Conservation (phyloP, 2,113 vertebrate species). For the Corythornis cristatus region DNA sequence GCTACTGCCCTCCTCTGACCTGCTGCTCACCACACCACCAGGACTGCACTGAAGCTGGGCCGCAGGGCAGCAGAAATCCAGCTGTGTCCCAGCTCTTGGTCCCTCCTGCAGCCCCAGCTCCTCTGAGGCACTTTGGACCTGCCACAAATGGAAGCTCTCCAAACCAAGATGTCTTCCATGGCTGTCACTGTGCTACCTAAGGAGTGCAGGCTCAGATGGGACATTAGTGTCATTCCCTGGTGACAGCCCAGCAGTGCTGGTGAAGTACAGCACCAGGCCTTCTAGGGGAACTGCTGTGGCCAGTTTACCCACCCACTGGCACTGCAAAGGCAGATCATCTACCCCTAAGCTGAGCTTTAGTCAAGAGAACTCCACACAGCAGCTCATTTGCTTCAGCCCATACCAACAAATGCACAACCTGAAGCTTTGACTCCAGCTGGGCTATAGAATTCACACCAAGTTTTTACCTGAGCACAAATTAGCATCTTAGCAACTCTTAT, state of each 20-base stretch:
- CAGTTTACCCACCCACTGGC: neutral
- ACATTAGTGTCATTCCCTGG: neutral
- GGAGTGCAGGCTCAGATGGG: neutral
- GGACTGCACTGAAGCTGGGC: neutral
- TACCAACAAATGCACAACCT: neutral
- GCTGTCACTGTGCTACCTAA: neutral
- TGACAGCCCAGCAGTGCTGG: neutral
- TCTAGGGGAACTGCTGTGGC: neutral
- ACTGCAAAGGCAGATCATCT: neutral
- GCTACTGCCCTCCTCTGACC: neutral
- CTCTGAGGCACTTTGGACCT: neutral
- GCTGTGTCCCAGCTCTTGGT: neutral
- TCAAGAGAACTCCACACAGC: rapidly evolving
- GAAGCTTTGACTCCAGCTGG: neutral
- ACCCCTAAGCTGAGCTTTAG: neutral
- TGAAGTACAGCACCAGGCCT: neutral
- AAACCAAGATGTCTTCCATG: neutral
- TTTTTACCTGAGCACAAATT: neutral
- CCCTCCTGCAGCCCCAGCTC: neutral
- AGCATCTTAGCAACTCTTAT: neutral
- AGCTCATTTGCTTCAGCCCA: neutral
- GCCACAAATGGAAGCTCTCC: neutral
- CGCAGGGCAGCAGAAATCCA: neutral
- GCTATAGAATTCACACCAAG: neutral
- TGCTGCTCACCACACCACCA: neutral